Conservation (phyloP, 2,888 invertebrate genomes). For the Carpatolechia fugitivella region DNA sequence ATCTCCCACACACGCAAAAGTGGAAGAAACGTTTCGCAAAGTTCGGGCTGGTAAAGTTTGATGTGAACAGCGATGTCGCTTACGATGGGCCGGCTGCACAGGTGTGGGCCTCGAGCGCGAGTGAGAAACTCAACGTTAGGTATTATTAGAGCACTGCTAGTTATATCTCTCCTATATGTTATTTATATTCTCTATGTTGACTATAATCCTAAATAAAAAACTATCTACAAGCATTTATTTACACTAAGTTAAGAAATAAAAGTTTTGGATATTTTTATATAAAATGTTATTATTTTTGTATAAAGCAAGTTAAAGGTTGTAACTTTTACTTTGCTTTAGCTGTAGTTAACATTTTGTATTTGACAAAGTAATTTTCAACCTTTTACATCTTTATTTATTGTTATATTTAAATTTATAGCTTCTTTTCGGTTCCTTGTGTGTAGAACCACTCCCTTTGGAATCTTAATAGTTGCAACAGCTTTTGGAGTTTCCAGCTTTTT, state of each 20-base stretch:
- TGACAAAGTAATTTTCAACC: neutral
- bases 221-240: neutral
- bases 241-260: neutral
- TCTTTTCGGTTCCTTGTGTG: constrained; percentile 40
- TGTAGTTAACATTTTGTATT: neutral
- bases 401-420: constrained; percentile 16
- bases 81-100: constrained; percentile 75
- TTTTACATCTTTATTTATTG: constrained; percentile 8
- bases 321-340: neutral
- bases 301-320: neutral
- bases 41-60: constrained; percentile 73
- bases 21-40: constrained; percentile 67
- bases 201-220: constrained; percentile 59
- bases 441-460: constrained; percentile 48
- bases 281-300: neutral
- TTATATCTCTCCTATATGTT: constrained; percentile 60
- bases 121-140: constrained; percentile 71
- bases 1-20: constrained; percentile 48
- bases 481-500: constrained; percentile 25
- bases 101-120: constrained; percentile 69
- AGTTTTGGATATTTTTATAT: neutral
- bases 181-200: constrained; percentile 69
- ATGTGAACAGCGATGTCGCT: constrained; percentile 59
- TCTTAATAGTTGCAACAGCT: constrained; percentile 42
- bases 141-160: constrained; percentile 73